These are phyloP conservation scores for Ceryle rudis DNA, from an alignment of 2,797 vertebrate genomes.

Conservation along the genomic window DNA sequence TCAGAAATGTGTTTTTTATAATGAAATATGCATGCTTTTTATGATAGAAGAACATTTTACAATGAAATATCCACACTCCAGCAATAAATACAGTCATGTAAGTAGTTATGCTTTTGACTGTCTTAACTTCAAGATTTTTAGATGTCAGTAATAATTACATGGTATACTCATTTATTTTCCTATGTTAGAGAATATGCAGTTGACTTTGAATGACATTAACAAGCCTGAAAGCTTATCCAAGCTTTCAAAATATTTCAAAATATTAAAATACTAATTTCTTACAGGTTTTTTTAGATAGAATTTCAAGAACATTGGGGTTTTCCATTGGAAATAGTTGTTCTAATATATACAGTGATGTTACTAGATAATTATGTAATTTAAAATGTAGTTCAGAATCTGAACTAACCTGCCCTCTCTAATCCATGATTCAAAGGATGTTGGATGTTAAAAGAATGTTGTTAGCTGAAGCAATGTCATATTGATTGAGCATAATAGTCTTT, in stretches of 20 bases:
- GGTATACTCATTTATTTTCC: not conserved
- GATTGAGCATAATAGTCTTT: conserved; percentile 57
- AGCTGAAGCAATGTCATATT: conserved; percentile 58
- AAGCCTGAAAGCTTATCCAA: conserved; percentile 21
- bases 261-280: not conserved
- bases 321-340: conserved; percentile 4
- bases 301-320: not conserved
- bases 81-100: not conserved
- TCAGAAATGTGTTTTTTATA: not conserved
- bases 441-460: conserved; percentile 65
- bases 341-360: conserved; percentile 20
- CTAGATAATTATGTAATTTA: conserved; percentile 49
- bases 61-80: not conserved
- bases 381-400: conserved; percentile 31
- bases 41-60: not conserved
- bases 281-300: not conserved
- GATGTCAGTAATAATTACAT: conserved; percentile 4
- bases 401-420: conserved; percentile 36
- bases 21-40: not conserved
- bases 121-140: conserved; percentile 26
- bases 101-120: not conserved
- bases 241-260: conserved; percentile 43
- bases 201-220: conserved; percentile 34
- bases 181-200: not conserved
- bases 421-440: conserved; percentile 51